A percentile compares a stretch with the other conserved stretches of the same genome.
Evolutionary conservation across 1,140 invertebrate species (phyloP).

Genomic region (Tetranychus cinnabarinus): DNA sequence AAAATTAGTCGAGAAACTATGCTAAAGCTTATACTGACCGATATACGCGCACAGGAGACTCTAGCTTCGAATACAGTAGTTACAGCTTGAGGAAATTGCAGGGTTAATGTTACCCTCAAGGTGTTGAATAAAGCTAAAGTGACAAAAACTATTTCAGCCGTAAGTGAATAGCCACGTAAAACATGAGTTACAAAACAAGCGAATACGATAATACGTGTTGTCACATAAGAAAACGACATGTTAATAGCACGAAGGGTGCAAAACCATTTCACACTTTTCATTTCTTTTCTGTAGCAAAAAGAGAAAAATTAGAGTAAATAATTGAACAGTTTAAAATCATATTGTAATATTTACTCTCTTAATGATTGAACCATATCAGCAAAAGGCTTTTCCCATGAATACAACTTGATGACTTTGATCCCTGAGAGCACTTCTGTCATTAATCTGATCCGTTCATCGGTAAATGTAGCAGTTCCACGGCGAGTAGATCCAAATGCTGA

Average conservation of each 20-base stretch:
- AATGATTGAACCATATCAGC: constrained; percentile 32
- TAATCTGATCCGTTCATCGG: constrained; percentile 23
- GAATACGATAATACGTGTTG: constrained; percentile 41
- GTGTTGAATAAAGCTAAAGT: constrained; percentile 42
- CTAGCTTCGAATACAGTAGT: constrained; percentile 22
- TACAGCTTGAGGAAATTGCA: constrained; percentile 43
- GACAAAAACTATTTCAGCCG: constrained; percentile 47
- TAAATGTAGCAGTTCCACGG: constrained; percentile 37
- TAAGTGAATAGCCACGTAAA: constrained; percentile 33
- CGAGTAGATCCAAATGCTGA: constrained; percentile 17
- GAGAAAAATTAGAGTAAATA: background rate
- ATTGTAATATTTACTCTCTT: constrained; percentile 18
- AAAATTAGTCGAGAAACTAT: no score
- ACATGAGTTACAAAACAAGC: constrained; percentile 41
- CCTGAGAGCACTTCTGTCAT: constrained; percentile 21
- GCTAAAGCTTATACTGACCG: constrained; percentile 1
- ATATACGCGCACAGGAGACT: constrained; percentile 35
- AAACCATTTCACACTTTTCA: constrained; percentile 30
- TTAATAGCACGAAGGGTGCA: constrained; percentile 41
- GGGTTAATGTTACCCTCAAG: constrained; percentile 34
- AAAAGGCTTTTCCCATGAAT: constrained; percentile 48
- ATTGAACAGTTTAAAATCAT: background rate
- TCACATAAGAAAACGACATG: constrained; percentile 17
- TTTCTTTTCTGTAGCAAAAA: constrained; percentile 4
- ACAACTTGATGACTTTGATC: constrained; percentile 17